Percentiles rank a stretch among this genome's conserved stretches.
Evolutionary conservation across 2,797 vertebrate species (phyloP).

Genomic region (Rachycentron canadum): DNA sequence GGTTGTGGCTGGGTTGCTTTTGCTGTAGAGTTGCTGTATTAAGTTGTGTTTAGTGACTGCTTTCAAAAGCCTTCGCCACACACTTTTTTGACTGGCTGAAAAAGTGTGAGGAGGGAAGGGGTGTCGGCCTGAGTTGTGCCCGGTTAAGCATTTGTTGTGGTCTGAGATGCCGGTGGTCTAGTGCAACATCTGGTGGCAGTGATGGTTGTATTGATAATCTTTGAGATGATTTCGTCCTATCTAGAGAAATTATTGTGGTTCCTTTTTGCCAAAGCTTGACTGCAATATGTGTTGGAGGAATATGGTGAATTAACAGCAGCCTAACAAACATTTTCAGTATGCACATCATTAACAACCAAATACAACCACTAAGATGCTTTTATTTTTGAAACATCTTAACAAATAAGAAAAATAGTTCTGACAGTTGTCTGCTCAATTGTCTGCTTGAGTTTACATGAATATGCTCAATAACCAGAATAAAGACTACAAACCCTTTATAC

Average conservation of each 20-base stretch:
- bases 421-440: background rate
- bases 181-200: too few species aligned
- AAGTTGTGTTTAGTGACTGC: too few species aligned
- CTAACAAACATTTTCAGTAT: too few species aligned
- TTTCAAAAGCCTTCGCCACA: too few species aligned
- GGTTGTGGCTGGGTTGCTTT: too few species aligned
- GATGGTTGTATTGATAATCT: too few species aligned
- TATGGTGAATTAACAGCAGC: background rate
- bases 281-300: background rate
- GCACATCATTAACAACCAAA: background rate
- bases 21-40: too few species aligned
- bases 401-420: background rate
- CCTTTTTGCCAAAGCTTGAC: background rate
- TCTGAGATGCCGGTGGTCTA: too few species aligned
- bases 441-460: background rate
- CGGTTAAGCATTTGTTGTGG: too few species aligned
- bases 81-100: too few species aligned
- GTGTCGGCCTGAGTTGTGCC: too few species aligned
- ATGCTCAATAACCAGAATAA: background rate
- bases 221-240: background rate
- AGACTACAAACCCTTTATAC: background rate
- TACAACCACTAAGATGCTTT: background rate
- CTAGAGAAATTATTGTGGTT: background rate
- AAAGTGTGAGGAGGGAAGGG: too few species aligned
- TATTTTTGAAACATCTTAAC: conserved; percentile 10